Evolutionary conservation across 2,797 vertebrate species (phyloP), one percentile per base, ranked within the genome.

Genomic region (Phoebastria nigripes): DNA sequence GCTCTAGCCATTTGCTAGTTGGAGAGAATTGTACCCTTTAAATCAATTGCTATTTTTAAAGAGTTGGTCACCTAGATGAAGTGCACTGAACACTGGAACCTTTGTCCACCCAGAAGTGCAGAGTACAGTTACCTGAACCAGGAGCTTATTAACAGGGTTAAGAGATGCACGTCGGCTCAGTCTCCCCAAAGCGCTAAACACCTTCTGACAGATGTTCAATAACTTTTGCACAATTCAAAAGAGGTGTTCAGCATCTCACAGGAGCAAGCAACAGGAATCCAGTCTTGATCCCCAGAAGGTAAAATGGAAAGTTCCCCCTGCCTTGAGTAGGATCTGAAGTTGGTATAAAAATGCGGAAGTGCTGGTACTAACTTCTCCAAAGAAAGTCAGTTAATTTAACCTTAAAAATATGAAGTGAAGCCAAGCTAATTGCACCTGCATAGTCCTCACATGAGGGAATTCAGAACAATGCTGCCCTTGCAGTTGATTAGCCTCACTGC

Each of bases 121-220:
- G 42, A 12, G 11, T 69, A 81, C 24, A 61, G 72, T 82, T 90
- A 67, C 35, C 54, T 76, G 70, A 92, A 84, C 13, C 9, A 28
- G 12, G 22, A 92, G 11, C 15, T 71, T 86, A 69, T 81, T 86
- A 81, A 55, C 26, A 78, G 11, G 19, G 11, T 9, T 44, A 85
- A 47, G 87, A 94, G 44, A 52, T 72, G 56, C 25, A 25, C 2
- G 0, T 44, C 0, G 0, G 26, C 52, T 77, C 44, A 8, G 12
- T 33, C 11, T 74, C 16, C 41, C 41, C 35, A 42, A 33, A 71
- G 67, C 8, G 10, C 20, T 90, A 85, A 87, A 76, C 29, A 46
- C 47, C 17, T 90, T 77, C 61, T 93, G 82, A 76, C 18, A 83
- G 31, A 54, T 55, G 39, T 67, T 87, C 46, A 74, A 21, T 77